These are phyloP conservation scores for Azorinus chamasolen DNA, from an alignment of 2,888 invertebrate species.

Conservation along the genomic window DNA sequence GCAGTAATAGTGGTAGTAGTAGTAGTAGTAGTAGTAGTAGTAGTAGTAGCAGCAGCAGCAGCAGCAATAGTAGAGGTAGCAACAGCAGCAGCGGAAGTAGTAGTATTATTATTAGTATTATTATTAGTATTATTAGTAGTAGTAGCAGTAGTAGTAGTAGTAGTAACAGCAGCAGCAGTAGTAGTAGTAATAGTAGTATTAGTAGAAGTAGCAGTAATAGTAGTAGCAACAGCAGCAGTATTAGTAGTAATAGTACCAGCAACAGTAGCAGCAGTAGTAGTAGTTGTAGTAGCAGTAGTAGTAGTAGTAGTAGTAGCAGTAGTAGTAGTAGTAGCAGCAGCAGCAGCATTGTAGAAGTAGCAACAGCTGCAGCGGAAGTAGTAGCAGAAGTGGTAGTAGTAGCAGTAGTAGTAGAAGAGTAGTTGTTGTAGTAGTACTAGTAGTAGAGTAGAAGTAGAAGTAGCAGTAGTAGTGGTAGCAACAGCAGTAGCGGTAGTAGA, in stretches of 20 bases:
- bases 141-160: constrained; percentile 27
- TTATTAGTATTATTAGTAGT: constrained; percentile 19
- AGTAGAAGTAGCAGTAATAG: background rate
- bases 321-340: background rate
- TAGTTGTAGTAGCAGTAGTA: constrained; percentile 10
- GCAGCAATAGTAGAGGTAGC: constrained; percentile 10
- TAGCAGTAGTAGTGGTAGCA: constrained; percentile 18
- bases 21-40: constrained; percentile 29
- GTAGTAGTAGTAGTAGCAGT: constrained; percentile 6
- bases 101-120: constrained; percentile 15
- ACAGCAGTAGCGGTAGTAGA: constrained; percentile 17
- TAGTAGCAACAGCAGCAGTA: constrained; percentile 2
- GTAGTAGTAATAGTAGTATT: constrained; percentile 14
- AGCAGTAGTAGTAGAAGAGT: constrained; percentile 17
- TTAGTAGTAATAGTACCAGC: constrained; percentile 5
- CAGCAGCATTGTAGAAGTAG: constrained; percentile 7
- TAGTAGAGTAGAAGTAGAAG: constrained; percentile 25
- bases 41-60: constrained; percentile 34
- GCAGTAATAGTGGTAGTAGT: constrained; percentile 23
- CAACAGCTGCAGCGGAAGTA: constrained; percentile 9
- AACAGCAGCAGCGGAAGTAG: constrained; percentile 26
- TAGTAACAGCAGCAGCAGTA: constrained; percentile 17
- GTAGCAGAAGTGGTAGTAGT: constrained; percentile 13
- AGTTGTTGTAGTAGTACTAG: constrained; percentile 17
- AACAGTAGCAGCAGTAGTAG: constrained; percentile 5